Evolutionary conservation across 2,113 vertebrate genomes (phyloP).

Genomic region (Carassius carassius): DNA sequence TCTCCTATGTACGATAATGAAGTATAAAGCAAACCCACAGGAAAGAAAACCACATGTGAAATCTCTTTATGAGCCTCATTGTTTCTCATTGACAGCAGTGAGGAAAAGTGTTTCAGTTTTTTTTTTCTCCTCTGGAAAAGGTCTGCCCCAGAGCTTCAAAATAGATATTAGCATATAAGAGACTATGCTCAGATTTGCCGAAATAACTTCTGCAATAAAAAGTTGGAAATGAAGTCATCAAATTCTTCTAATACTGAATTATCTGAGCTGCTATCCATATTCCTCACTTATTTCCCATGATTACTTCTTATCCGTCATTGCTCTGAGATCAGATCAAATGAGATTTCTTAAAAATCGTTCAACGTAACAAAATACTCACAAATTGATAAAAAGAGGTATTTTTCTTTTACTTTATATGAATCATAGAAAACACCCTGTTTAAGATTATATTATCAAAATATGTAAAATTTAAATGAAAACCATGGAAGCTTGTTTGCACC

Average conservation of each 20-base stretch:
- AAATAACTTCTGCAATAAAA: not conserved
- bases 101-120: not conserved
- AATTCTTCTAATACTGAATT: not conserved
- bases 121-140: not conserved
- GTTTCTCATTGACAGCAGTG: not conserved
- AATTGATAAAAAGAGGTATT: too few relatives aligned
- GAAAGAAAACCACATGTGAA: not conserved
- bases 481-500: too few relatives aligned
- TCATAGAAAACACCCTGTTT: too few relatives aligned
- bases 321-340: not conserved
- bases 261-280: not conserved
- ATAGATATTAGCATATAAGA: not conserved
- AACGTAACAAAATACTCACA: too few relatives aligned
- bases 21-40: not conserved
- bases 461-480: too few relatives aligned
- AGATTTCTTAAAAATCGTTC: not conserved
- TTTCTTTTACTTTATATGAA: too few relatives aligned
- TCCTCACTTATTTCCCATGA: not conserved
- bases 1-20: not conserved
- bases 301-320: not conserved
- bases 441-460: too few relatives aligned
- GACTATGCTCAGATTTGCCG: not conserved
- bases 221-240: not conserved
- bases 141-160: not conserved
- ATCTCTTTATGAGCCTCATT: not conserved